Conservation (phyloP, 2,888 invertebrate genomes). For the Eretmocerus hayati region DNA sequence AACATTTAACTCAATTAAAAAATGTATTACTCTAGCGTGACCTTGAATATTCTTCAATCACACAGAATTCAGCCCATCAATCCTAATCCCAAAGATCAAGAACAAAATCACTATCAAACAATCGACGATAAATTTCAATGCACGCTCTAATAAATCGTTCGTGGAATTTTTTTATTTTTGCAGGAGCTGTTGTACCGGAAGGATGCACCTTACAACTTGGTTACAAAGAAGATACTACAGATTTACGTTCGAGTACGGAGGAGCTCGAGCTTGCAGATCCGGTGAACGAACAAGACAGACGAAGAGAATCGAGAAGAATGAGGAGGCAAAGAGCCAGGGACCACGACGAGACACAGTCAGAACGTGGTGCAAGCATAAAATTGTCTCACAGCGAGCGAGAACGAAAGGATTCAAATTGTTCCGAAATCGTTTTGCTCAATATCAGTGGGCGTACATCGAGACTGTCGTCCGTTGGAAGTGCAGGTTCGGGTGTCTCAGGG, state of each 20-base stretch:
- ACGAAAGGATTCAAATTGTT: conserved; percentile 67
- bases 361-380: conserved; percentile 43
- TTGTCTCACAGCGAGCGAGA: conserved; percentile 53
- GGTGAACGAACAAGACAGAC: conserved; percentile 44
- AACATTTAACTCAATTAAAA: too few relatives aligned
- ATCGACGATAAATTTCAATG: too few relatives aligned
- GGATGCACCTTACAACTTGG: conserved; percentile 41
- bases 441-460: conserved; percentile 70
- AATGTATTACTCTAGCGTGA: too few relatives aligned
- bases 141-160: too few relatives aligned
- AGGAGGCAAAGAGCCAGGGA: conserved; percentile 37
- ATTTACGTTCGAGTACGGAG: conserved; percentile 80
- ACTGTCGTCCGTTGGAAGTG: conserved; percentile 74
- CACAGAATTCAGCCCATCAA: too few relatives aligned
- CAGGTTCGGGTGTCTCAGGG: conserved; percentile 59
- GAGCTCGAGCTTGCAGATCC: conserved; percentile 78
- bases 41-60: too few relatives aligned
- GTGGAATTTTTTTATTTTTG: too few relatives aligned
- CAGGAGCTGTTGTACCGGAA: conserved; percentile 37
- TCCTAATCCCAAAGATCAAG: too few relatives aligned
- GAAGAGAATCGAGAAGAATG: conserved; percentile 39
- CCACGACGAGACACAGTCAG: conserved; percentile 40
- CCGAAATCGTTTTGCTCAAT: conserved; percentile 68
- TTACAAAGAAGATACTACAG: conserved; percentile 70
- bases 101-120: too few relatives aligned